Evolutionary conservation across 30 jellyfish, hydroid and myxozoan species (phyloP).

Genomic region (Phacellophora camtschatica): DNA sequence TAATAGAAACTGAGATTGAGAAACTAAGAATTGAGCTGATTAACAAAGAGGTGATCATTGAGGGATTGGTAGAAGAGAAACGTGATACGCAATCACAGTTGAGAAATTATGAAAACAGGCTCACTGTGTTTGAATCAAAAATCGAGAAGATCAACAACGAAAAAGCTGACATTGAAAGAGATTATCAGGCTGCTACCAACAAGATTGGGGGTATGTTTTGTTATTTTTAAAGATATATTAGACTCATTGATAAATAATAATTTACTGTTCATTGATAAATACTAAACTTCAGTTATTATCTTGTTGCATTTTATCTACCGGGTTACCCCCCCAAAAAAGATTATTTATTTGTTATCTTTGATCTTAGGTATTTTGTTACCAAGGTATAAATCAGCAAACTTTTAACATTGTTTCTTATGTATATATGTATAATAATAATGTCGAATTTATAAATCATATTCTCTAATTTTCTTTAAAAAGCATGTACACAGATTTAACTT

Average conservation of each 20-base stretch:
- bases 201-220: slow-evolving; percentile 18
- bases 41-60: slow-evolving; percentile 79
- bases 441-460: background rate
- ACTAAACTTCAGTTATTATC: too few species aligned
- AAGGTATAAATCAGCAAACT: background rate
- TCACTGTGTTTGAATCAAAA: slow-evolving; percentile 67
- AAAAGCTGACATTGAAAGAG: slow-evolving; percentile 78
- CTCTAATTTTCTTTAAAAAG: background rate
- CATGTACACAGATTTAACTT: background rate
- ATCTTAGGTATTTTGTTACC: too few species aligned
- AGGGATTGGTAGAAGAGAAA: slow-evolving; percentile 82
- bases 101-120: slow-evolving; percentile 54
- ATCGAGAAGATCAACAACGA: slow-evolving; percentile 80
- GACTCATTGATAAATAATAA: too few species aligned
- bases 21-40: slow-evolving; percentile 75
- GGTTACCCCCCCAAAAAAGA: too few species aligned
- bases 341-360: too few species aligned
- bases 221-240: too few species aligned
- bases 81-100: slow-evolving; percentile 74
- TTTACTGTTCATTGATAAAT: too few species aligned
- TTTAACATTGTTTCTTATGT: background rate
- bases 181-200: slow-evolving; percentile 70
- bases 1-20: slow-evolving; percentile 85
- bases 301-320: too few species aligned
- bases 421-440: background rate